Evolutionary conservation across 1,140 invertebrate species (phyloP).

Genomic region (Bombus difficillimus): DNA sequence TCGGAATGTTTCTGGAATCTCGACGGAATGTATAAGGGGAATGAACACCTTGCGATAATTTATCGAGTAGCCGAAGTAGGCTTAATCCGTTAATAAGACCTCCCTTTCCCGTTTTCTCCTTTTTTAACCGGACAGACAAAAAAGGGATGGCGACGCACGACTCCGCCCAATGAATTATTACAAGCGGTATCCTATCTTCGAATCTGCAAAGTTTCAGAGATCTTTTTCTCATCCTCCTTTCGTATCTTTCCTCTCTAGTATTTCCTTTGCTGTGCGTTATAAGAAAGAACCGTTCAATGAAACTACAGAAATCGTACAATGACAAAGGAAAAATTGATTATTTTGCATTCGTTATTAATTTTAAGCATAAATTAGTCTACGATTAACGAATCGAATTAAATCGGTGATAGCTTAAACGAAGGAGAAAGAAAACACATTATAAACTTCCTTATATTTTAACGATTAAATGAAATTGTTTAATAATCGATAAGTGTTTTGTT

Average conservation of each 20-base stretch:
- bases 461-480: too few relatives aligned
- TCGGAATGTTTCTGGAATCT: slow-evolving; percentile 56
- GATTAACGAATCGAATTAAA: too few relatives aligned
- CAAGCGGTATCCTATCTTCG: slow-evolving; percentile 60
- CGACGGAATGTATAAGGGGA: slow-evolving; percentile 49
- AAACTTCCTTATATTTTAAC: too few relatives aligned
- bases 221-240: slow-evolving; percentile 44
- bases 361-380: too few relatives aligned
- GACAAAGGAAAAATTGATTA: too few relatives aligned
- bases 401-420: too few relatives aligned
- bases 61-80: slow-evolving; percentile 65
- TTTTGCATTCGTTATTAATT: too few relatives aligned
- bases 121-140: slow-evolving; percentile 12
- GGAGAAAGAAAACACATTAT: too few relatives aligned
- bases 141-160: slow-evolving; percentile 63
- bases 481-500: not conserved
- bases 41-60: slow-evolving; percentile 68
- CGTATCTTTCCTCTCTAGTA: not conserved
- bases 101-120: slow-evolving; percentile 44
- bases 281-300: not conserved
- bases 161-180: slow-evolving; percentile 70
- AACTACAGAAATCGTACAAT: too few relatives aligned
- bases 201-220: slow-evolving; percentile 67
- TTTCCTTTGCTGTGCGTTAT: slow-evolving; percentile 15
- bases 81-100: slow-evolving; percentile 73